Base-by-base conservation (phyloP, 2,113 vertebrate species). In the Limnothrissa miodon region DNA sequence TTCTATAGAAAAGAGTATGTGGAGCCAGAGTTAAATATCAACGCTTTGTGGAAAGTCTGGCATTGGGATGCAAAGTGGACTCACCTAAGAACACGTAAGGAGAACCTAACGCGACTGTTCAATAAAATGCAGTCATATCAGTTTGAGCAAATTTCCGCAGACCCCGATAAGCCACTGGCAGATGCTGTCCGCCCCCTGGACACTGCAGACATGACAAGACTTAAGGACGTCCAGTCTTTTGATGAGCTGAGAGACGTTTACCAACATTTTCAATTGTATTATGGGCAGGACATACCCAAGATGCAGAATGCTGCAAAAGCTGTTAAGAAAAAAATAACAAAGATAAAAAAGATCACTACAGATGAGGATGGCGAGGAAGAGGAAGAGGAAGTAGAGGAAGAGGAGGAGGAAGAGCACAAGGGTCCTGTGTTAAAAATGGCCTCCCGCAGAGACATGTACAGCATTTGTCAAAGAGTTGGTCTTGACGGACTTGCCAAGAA, bases 1-100 rank as follows among this genome's bases (percentile, higher is more conserved):
- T 99, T 99, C 92, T 99, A 99, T 92, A 96, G 98, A 84, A 99
- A 99, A 87, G 98, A 99, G 83, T 99, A 99, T 21, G 98, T 99
- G 78, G 98, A 99, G 59, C 98, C 98, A 29, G 98, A 99, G 85
- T 92, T 99, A 62, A 97, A 98, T 82, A 99, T 99, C 91, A 99
- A 97, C 0, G 98, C 99, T 87, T 91, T 99, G 13, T 99, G 98
- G 98, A 97, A 97, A 46, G 98, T 99, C 78, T 99, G 98, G 98
- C 97, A 98, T 83, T 99, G 98, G 98, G 98, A 99, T 94, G 98
- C 99, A 90, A 99, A 99, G 98, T 99, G 98, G 98, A 99, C 97
- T 42, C 98, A 99, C 82, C 95, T 99, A 89, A 98, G 96, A 90
- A 96, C 96, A 83, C 94, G 98, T 19, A 99, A 99, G 90, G 97